phyloP scores from a whole-genome alignment of 37 sponge, comb jelly and placozoan genomes.

The Eunapius fragilis region DNA sequence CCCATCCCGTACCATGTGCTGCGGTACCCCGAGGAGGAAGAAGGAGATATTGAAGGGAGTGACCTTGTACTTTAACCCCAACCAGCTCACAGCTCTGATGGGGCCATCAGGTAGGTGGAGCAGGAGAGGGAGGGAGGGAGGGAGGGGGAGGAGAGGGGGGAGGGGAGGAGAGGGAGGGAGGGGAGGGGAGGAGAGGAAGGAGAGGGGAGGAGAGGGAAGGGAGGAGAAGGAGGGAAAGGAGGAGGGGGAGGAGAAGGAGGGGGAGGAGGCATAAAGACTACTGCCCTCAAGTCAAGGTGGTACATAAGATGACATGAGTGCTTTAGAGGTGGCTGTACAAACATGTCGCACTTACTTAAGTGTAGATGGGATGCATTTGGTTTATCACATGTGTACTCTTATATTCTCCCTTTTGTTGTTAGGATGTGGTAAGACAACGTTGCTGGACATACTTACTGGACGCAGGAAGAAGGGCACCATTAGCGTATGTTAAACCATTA shows the following conservation, averaged over 20 bases:
- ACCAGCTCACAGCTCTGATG: constrained; percentile 68
- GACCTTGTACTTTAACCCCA: constrained; percentile 65
- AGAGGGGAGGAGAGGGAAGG: not conserved
- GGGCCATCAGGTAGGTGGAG: constrained; percentile 22
- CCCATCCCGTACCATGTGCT: not conserved
- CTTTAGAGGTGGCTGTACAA: too few species aligned
- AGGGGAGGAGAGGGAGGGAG: not conserved
- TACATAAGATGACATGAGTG: too few species aligned
- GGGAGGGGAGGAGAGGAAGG: not conserved
- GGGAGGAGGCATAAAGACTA: too few species aligned
- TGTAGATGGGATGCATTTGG: too few species aligned
- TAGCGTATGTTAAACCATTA: not conserved
- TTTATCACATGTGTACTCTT: not conserved
- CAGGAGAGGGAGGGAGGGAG: not conserved
- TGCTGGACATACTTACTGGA: constrained; percentile 36
- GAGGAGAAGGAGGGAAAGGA: not conserved
- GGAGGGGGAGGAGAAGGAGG: not conserved
- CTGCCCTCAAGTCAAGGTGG: too few species aligned
- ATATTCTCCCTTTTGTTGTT: not conserved
- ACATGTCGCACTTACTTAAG: too few species aligned
- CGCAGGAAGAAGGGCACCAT: not conserved
- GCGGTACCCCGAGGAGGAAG: not conserved
- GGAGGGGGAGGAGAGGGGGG: not conserved
- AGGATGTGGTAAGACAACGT: constrained; percentile 54
- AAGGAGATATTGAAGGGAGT: constrained; percentile 49